Evolutionary conservation across 2,888 invertebrate species (phyloP).

Genomic region (Cactoblastis cactorum): DNA sequence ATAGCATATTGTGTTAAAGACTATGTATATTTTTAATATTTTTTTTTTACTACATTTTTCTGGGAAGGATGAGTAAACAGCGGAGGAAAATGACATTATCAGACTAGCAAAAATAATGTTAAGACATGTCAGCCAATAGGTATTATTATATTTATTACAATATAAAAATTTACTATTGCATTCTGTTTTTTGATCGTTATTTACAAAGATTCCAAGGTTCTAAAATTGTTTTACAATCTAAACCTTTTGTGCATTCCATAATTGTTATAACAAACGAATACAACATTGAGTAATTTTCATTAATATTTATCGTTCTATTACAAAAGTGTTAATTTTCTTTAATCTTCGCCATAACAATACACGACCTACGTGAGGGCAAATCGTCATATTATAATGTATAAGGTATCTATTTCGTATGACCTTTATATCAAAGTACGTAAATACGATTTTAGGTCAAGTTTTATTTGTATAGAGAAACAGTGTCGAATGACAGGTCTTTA

Average conservation of each 20-base stretch:
- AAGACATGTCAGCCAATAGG: no score
- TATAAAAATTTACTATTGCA: no score
- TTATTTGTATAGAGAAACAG: slow-evolving; percentile 15
- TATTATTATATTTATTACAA: no score
- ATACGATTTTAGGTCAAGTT: slow-evolving; percentile 24
- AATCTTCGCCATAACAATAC: slow-evolving; percentile 23
- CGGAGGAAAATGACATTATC: no score
- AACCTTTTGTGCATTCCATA: background rate
- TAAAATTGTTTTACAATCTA: background rate
- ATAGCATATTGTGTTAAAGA: no score
- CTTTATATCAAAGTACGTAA: slow-evolving; percentile 19
- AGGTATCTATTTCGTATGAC: slow-evolving; percentile 22
- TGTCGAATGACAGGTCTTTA: slow-evolving; percentile 6
- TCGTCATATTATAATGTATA: slow-evolving; percentile 20
- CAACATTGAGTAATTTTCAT: background rate
- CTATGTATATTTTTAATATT: no score
- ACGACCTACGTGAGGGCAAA: slow-evolving; percentile 20
- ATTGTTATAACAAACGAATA: slow-evolving; percentile 1
- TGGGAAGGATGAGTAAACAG: no score
- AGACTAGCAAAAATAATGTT: no score
- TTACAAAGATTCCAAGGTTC: background rate
- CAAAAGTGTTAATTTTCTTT: slow-evolving; percentile 23
- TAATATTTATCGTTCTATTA: slow-evolving; percentile 2
- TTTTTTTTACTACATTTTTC: no score
- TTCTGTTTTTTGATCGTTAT: background rate